A percentile compares a stretch with the other conserved stretches of the same genome.
phyloP scores from a whole-genome alignment of 2,113 vertebrate species.

The Catharus fuscescens region DNA sequence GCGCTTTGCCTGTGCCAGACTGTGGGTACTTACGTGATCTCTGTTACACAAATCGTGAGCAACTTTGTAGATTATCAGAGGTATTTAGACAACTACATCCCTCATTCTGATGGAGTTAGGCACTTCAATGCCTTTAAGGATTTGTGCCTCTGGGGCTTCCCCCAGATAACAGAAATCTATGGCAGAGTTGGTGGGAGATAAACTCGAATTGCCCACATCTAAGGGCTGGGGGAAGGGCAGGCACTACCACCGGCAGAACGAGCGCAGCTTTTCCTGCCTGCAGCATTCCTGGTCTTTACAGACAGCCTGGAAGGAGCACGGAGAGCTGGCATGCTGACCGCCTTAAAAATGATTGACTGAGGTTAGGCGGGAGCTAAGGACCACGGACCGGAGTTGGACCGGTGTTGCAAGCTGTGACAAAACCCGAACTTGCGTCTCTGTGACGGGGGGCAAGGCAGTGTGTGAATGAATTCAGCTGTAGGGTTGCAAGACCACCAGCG shows the following conservation, averaged over 20 bases:
- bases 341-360: fast-evolving
- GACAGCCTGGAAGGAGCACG: background rate
- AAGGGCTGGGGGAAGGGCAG: slow-evolving; percentile 41
- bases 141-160: slow-evolving; percentile 51
- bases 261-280: background rate
- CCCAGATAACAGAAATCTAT: slow-evolving; percentile 48
- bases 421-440: background rate
- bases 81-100: slow-evolving; percentile 57
- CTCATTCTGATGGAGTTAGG: slow-evolving; percentile 61
- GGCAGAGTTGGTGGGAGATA: slow-evolving; percentile 44
- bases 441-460: background rate
- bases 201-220: slow-evolving; percentile 57
- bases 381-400: fast-evolving
- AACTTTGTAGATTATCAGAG: slow-evolving; percentile 47
- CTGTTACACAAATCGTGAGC: slow-evolving; percentile 42
- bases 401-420: background rate
- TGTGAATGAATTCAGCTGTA: no score
- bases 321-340: background rate
- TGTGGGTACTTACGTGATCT: slow-evolving; percentile 33
- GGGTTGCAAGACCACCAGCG: background rate
- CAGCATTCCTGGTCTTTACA: background rate
- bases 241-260: background rate
- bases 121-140: slow-evolving; percentile 60
- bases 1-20: background rate
- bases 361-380: background rate